These are phyloP conservation scores for Myotis daubentonii DNA, from an alignment of 2,797 vertebrate species.

Conservation along the genomic window DNA sequence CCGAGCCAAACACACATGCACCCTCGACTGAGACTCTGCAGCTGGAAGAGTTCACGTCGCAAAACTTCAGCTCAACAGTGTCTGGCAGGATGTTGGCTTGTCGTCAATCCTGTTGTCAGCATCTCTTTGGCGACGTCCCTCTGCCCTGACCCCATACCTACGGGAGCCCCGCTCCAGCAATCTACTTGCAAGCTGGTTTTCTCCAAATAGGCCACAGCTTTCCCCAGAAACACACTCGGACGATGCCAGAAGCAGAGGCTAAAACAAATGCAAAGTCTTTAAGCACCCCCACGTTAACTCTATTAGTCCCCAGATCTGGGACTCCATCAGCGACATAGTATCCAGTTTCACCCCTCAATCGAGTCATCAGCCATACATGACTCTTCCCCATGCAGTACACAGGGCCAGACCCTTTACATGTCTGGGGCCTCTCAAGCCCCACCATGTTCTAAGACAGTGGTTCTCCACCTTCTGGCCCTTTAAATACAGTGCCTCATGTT, in stretches of 20 bases:
- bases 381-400: fast-evolving
- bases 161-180: fast-evolving
- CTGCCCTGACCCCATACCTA: background rate
- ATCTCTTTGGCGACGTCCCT: background rate
- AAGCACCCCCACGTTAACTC: background rate
- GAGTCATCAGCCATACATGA: fast-evolving
- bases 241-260: background rate
- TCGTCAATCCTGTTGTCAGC: fast-evolving
- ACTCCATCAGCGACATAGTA: fast-evolving
- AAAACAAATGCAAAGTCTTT: background rate
- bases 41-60: background rate
- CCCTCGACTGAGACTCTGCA: background rate
- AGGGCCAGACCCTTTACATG: background rate
- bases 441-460: fast-evolving
- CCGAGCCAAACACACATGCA: fast-evolving
- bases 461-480: too few relatives aligned
- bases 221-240: background rate
- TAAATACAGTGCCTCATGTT: too few relatives aligned
- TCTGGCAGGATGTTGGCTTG: background rate
- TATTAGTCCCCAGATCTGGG: background rate
- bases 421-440: background rate
- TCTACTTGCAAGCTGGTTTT: background rate
- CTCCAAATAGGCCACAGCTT: background rate
- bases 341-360: background rate
- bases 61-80: background rate